phyloP scores from a whole-genome alignment of 2,888 invertebrate genomes.

The Melinaea menophilus region DNA sequence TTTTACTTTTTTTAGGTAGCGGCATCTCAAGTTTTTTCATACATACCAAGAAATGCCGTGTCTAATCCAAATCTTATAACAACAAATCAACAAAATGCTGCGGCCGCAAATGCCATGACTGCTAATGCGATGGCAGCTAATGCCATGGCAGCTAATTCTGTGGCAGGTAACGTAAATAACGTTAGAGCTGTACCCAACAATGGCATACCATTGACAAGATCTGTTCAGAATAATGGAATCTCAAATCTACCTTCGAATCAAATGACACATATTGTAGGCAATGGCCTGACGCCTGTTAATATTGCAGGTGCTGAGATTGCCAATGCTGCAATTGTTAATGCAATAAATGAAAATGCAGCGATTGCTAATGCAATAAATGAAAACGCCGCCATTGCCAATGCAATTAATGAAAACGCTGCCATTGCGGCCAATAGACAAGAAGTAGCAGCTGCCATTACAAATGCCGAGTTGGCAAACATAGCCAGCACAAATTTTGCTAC shows the following conservation, averaged over 20 bases:
- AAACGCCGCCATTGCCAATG: conserved; percentile 21
- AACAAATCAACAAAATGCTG: conserved; percentile 10
- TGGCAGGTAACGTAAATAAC: background rate
- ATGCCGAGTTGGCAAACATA: conserved; percentile 20
- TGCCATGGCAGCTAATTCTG: conserved; percentile 7
- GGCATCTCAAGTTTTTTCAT: conserved; percentile 38
- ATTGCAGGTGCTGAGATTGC: conserved; percentile 6
- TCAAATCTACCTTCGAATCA: conserved; percentile 4
- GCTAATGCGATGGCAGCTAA: conserved; percentile 15
- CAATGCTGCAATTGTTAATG: background rate
- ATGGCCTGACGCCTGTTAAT: background rate
- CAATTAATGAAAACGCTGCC: conserved; percentile 22
- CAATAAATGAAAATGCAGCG: conserved; percentile 12
- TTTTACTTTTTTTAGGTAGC: conserved; percentile 30
- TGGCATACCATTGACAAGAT: background rate
- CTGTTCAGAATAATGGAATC: conserved; percentile 6
- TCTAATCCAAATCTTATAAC: conserved; percentile 11
- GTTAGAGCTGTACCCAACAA: background rate
- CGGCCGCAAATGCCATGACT: conserved; percentile 9
- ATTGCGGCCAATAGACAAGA: conserved; percentile 16
- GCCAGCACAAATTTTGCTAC: conserved; percentile 10
- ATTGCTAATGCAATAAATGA: conserved; percentile 15
- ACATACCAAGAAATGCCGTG: conserved; percentile 26
- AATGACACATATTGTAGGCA: conserved; percentile 10
- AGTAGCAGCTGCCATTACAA: conserved; percentile 13